Percentiles rank a stretch among this genome's conserved stretches.
Evolutionary conservation across 2,888 invertebrate genomes (phyloP).

Genomic region (Synanthedon andrenaeformis): DNA sequence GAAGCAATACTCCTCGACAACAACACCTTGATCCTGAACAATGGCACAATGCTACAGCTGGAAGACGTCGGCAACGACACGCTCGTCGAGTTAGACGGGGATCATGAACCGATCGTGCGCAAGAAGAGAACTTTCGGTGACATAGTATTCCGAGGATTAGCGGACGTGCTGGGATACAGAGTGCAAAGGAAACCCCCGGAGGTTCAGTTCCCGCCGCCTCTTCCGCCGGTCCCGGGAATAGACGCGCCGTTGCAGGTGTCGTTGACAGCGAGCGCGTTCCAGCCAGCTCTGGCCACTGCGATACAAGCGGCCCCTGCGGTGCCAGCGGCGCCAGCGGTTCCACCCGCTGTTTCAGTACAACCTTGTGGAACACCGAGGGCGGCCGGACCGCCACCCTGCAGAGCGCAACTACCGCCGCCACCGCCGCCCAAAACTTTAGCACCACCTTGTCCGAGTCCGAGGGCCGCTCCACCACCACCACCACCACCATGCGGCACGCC

Average conservation of each 20-base stretch:
- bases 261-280: slow-evolving; percentile 18
- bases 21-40: slow-evolving; percentile 1
- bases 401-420: slow-evolving; percentile 10
- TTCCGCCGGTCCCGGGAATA: slow-evolving; percentile 54
- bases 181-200: slow-evolving; percentile 48
- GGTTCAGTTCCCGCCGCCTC: slow-evolving; percentile 50
- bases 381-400: slow-evolving; percentile 14
- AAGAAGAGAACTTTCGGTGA: slow-evolving; percentile 64
- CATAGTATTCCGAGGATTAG: slow-evolving; percentile 61
- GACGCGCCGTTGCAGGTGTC: slow-evolving; percentile 42
- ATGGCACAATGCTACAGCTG: background rate
- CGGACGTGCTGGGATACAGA: slow-evolving; percentile 58
- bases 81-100: slow-evolving; percentile 25
- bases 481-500: slow-evolving; percentile 43
- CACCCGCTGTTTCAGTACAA: slow-evolving; percentile 15
- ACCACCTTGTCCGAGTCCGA: slow-evolving; percentile 9
- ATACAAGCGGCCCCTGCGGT: slow-evolving; percentile 13
- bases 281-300: slow-evolving; percentile 22
- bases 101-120: slow-evolving; percentile 49
- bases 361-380: slow-evolving; percentile 12
- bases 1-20: slow-evolving; percentile 1
- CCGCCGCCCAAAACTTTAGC: slow-evolving; percentile 22
- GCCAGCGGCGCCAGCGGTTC: slow-evolving; percentile 15
- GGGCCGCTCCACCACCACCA: slow-evolving; percentile 27
- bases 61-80: slow-evolving; percentile 13